These are phyloP conservation scores for Nothobranchius furzeri DNA, from an alignment of 2,113 vertebrate species.

Conservation along the genomic window DNA sequence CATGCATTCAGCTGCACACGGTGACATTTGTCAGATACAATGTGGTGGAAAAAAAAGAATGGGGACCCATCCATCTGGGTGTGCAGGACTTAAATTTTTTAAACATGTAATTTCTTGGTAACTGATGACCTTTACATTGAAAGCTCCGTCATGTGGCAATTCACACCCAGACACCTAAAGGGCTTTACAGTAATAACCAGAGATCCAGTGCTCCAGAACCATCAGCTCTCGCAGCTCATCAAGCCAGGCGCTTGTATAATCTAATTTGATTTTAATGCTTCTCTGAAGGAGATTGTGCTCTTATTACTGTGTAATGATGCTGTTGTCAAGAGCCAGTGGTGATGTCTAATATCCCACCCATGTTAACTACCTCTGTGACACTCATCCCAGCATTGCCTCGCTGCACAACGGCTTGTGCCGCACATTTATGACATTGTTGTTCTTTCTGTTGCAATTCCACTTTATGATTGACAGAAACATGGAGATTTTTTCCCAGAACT, in stretches of 20 bases:
- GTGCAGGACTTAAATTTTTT: conserved; percentile 70
- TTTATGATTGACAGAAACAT: conserved; percentile 62
- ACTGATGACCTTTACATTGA: conserved; percentile 79
- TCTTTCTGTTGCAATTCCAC: conserved; percentile 54
- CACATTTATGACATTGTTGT: conserved; percentile 62
- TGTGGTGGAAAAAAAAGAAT: neutral
- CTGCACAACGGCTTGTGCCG: conserved; percentile 42
- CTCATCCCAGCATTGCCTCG: conserved; percentile 67
- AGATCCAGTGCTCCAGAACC: conserved; percentile 63
- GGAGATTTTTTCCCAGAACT: conserved; percentile 47
- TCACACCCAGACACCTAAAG: conserved; percentile 71
- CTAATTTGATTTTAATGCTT: conserved; percentile 85
- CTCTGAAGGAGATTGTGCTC: conserved; percentile 78
- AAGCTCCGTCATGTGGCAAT: conserved; percentile 80
- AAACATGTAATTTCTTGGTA: conserved; percentile 70
- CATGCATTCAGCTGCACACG: conserved; percentile 66
- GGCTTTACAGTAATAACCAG: conserved; percentile 71
- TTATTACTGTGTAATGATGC: conserved; percentile 83
- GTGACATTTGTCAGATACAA: conserved; percentile 61
- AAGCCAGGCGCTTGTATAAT: conserved; percentile 74
- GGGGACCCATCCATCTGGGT: conserved; percentile 59
- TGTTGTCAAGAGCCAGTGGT: conserved; percentile 77
- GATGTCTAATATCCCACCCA: conserved; percentile 75
- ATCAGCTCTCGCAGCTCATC: conserved; percentile 71
- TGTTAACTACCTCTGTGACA: conserved; percentile 80